phyloP scores from a whole-genome alignment of 2,888 invertebrate genomes.

The Drosophila pegasa region DNA sequence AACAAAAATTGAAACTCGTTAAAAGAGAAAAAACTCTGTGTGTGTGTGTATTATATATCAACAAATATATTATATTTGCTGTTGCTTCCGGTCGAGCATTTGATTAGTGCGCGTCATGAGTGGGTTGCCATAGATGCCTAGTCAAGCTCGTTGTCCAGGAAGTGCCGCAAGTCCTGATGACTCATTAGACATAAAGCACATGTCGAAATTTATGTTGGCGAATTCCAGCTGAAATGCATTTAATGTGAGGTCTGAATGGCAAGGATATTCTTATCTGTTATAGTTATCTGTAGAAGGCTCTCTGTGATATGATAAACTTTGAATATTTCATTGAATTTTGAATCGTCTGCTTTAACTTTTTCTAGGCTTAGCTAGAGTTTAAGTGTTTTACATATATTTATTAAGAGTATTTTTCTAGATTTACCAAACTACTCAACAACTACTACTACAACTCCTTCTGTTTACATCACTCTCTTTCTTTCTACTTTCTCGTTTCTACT shows the following conservation, averaged over 20 bases:
- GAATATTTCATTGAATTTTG: too few species aligned
- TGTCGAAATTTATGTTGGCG: background rate
- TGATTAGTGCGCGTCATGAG: slow-evolving; percentile 28
- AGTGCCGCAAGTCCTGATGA: slow-evolving; percentile 15
- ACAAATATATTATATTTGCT: slow-evolving; percentile 46
- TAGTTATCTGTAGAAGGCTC: too few species aligned
- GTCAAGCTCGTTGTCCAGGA: slow-evolving; percentile 29
- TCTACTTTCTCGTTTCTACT: too few species aligned
- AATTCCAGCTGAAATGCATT: background rate
- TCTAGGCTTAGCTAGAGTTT: too few species aligned
- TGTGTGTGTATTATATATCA: slow-evolving; percentile 10
- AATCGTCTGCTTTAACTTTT: too few species aligned
- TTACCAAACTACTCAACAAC: too few species aligned
- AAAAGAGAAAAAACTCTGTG: slow-evolving; percentile 10
- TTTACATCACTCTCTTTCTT: too few species aligned
- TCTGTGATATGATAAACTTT: too few species aligned
- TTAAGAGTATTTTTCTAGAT: too few species aligned
- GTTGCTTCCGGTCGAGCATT: slow-evolving; percentile 60
- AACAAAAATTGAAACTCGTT: slow-evolving; percentile 63
- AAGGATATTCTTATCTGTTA: background rate
- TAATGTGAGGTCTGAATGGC: background rate
- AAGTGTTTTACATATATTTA: too few species aligned
- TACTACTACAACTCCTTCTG: too few species aligned
- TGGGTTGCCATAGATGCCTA: slow-evolving; percentile 46
- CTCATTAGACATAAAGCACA: slow-evolving; percentile 3